Evolutionary conservation across 2,888 invertebrate species (phyloP), one percentile per base, ranked within the genome.

Genomic region (Octonoba sinensis): DNA sequence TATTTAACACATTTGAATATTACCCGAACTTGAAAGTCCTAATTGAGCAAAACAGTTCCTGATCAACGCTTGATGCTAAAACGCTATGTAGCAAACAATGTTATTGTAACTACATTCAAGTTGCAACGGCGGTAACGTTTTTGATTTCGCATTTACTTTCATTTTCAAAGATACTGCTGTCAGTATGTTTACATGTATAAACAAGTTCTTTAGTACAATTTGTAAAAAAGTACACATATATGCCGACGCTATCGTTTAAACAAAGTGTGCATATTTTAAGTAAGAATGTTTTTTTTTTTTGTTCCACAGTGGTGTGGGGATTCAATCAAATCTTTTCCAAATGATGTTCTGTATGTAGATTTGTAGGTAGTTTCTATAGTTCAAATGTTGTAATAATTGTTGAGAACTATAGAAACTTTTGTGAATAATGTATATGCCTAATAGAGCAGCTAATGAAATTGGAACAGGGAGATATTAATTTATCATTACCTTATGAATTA

Each of bases 361-460:
- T 64, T 71, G 81, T 81, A 81, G 79, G 44, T 75, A 65, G 81
- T 75, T 82, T 82, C 81, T 82, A 75, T 74, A 70, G 74, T 75
- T 75, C 70, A 74, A 81, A 69, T 78, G 78, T 71, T 78, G 77
- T 82, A 75, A 65, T 73, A 57, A 64, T 74, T 74, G 70, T 70
- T 70, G 20, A 75, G 64, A 70, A 74, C 74, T 75, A 65, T 57
- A 70, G 70, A 82, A 75, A 82, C 73, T 69, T 24, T 77, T 60
- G 70, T 18, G n/a, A 16, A 20, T 27, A 36, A 36, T 36, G 36
- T 36, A 36, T 36, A 36, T 36, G 36, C 36, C 36, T 36, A 36
- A 36, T 36, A 36, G 6, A 36, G 36, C 36, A 36, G 36, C 36
- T 36, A 36, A 36, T 36, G 3, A 36, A 36, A 6, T 1, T 36